Evolutionary conservation across 30 jellyfish, hydroid and myxozoan species (phyloP).

Genomic region (Chironex yamaguchii): DNA sequence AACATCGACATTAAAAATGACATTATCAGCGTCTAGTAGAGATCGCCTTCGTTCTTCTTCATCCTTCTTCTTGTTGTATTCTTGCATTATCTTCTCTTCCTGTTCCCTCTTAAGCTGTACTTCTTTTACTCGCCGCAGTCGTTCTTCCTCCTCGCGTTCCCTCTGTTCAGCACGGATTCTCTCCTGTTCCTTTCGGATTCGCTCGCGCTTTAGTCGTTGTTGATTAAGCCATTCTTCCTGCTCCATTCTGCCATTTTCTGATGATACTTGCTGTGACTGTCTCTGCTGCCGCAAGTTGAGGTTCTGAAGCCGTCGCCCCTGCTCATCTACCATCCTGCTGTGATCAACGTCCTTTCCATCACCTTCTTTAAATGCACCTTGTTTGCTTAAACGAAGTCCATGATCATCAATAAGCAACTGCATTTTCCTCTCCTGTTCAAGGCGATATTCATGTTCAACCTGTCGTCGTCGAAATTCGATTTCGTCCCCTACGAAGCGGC

Average conservation of each 20-base stretch:
- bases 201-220: slow-evolving; percentile 80
- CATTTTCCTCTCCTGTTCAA: slow-evolving; percentile 61
- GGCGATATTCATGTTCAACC: slow-evolving; percentile 45
- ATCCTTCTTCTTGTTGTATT: slow-evolving; percentile 70
- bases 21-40: background rate
- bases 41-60: slow-evolving; percentile 20
- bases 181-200: slow-evolving; percentile 76
- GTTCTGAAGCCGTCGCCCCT: slow-evolving; percentile 25
- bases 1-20: background rate
- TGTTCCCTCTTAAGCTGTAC: slow-evolving; percentile 69
- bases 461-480: slow-evolving; percentile 33
- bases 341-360: background rate
- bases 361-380: too few relatives aligned
- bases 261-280: background rate
- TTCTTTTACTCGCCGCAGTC: slow-evolving; percentile 68
- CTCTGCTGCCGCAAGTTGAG: slow-evolving; percentile 20
- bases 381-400: slow-evolving; percentile 10
- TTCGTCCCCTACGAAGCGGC: slow-evolving; percentile 35
- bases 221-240: slow-evolving; percentile 77
- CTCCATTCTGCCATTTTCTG: background rate
- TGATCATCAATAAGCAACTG: slow-evolving; percentile 71
- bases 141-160: slow-evolving; percentile 71
- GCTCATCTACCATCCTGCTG: slow-evolving; percentile 17
- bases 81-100: slow-evolving; percentile 78
- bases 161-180: slow-evolving; percentile 64